These are phyloP conservation scores for Cactoblastis cactorum DNA, from an alignment of 2,888 invertebrate species.

Conservation along the genomic window DNA sequence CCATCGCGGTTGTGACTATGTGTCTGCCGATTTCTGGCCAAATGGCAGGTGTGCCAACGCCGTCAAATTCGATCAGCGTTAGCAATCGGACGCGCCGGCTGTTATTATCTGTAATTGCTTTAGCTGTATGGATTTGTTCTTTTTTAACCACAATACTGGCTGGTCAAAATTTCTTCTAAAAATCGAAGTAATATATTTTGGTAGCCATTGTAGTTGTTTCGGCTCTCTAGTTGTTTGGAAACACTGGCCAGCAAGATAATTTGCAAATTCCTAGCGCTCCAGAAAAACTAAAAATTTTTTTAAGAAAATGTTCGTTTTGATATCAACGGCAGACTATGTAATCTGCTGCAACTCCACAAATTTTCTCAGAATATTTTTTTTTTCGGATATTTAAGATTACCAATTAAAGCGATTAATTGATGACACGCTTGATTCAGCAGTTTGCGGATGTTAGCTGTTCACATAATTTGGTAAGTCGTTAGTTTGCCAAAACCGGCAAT, in stretches of 20 bases:
- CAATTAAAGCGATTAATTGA: not conserved
- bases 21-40: conserved; percentile 16
- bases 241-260: too few species aligned
- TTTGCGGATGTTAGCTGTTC: conserved; percentile 2
- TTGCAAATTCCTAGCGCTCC: too few species aligned
- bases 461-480: not conserved
- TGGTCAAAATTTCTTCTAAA: not conserved
- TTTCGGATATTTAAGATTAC: not conserved
- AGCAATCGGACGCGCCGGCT: conserved; percentile 9
- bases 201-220: too few species aligned
- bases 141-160: not conserved
- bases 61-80: conserved; percentile 12
- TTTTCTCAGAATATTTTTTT: too few species aligned
- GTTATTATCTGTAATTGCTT: conserved; percentile 4
- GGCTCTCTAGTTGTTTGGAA: too few species aligned
- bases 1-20: not conserved
- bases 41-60: not conserved
- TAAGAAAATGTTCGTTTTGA: too few species aligned
- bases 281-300: too few species aligned
- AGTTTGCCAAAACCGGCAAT: not conserved
- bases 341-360: too few species aligned
- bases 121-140: not conserved
- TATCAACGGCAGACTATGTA: too few species aligned
- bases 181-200: too few species aligned
- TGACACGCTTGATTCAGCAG: not conserved